Evolutionary conservation across 2,888 invertebrate species (phyloP), one percentile per base, ranked within the genome.

Genomic region (Helobdella robusta): DNA sequence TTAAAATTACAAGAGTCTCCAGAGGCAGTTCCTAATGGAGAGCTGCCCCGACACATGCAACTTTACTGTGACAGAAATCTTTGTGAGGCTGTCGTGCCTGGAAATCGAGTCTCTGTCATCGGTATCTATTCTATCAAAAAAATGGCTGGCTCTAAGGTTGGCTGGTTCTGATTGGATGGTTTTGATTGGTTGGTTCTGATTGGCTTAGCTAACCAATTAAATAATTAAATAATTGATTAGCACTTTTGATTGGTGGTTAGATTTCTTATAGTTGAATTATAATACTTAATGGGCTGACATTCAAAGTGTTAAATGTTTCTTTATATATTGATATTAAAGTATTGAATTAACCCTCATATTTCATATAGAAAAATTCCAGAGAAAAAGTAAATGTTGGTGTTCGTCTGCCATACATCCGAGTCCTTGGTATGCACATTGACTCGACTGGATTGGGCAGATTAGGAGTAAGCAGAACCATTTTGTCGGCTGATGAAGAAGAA

Each of bases 111-210:
- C 23, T 85, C 88, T 1, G 86, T 98, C 68, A 85, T 94, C 68
- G 98, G 98, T 2, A 89, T 99, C 70, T 97, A 89, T 80, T 94
- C 92, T 1, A 97, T 98, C 74, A 93, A 91, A 77, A 95, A 93
- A 81, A 25, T 48, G 34, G 58, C n/a, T 20, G 34, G 11, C 44
- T 32, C 30, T 30, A 65, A 59, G 65, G 65, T 65, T 5, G 23
- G 63, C 18, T 15, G 18, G 18, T 15, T 34, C 34, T 11, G 44
- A 40, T 40, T 11, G 44, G n/a, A 15, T 40, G 44, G 44, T 40
- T n/a, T n/a, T n/a, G n/a, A n/a, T n/a, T n/a, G n/a, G n/a, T n/a
- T n/a, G n/a, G n/a, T n/a, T n/a, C n/a, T n/a, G n/a, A n/a, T n/a
- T n/a, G n/a, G n/a, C n/a, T n/a, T n/a, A n/a, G n/a, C n/a, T n/a